Evolutionary conservation across 2,797 vertebrate genomes (phyloP), one percentile per base, ranked within the genome.

Genomic region (Sphenopsis melanotis): DNA sequence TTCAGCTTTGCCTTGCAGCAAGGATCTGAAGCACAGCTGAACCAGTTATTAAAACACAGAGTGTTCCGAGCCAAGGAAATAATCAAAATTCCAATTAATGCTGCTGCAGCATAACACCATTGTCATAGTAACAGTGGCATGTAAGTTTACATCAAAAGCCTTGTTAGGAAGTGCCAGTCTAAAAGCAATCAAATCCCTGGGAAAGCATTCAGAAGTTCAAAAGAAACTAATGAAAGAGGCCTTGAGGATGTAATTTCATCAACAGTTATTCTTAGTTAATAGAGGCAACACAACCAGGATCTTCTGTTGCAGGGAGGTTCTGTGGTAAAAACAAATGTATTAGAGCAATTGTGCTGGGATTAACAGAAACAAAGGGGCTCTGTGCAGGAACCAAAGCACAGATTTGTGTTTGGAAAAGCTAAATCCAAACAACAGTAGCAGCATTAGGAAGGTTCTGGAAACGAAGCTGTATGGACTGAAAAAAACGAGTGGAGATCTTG

Each of bases 171-270:
- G 53, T 94, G 81, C 69, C 92, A 91, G 91, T 92, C 93, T 68
- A 86, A 90, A 96, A 96, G 87, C 91, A 95, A 93, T 93, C 86
- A 83, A 95, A 94, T 97, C 93, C 79, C 88, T 89, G 53, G 85
- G 86, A 96, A 97, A 94, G 72, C 92, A 94, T 96, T 94, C 79
- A 36, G 77, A 95, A 95, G 91, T 97, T 97, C 94, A 97, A 97
- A 96, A 95, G 96, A 80, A 95, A 83, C 79, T 95, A 96, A 94
- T 93, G 92, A 97, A 95, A 96, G 81, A 90, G 90, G 63, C 93
- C 92, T 91, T 89, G 74, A 75, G 92, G 74, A 89, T 82, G 81
- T 86, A 87, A 88, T 95, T 94, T 91, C 60, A 72, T 82, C 76
- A n/a, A 85, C 41, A 84, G 69, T 71, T 94, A 71, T 77, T 95